These are phyloP conservation scores for Dissostichus mawsoni DNA, from an alignment of 2,113 vertebrate genomes.

Conservation along the genomic window DNA sequence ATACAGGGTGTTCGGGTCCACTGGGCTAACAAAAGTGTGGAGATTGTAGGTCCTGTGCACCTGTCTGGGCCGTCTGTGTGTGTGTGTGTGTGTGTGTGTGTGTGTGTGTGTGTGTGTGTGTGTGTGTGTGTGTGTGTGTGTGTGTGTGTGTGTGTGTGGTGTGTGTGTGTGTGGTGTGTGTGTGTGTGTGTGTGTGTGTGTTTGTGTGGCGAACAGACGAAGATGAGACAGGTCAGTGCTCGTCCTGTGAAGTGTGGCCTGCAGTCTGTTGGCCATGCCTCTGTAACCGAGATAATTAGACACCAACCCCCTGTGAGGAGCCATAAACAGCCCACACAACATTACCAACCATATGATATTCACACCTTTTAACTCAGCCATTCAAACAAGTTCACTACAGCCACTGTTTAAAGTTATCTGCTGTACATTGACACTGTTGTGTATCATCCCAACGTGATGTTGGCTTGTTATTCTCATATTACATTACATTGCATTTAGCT, in stretches of 20 bases:
- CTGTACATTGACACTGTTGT: background rate
- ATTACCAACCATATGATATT: constrained; percentile 61
- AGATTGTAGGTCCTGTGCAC: no score
- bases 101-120: no score
- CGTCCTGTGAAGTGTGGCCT: constrained; percentile 69
- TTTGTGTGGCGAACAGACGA: constrained; percentile 65
- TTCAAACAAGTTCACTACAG: constrained; percentile 33
- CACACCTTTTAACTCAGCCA: constrained; percentile 14
- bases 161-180: background rate
- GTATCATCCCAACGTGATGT: background rate
- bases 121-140: no score
- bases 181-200: background rate
- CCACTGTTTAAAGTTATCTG: constrained; percentile 10
- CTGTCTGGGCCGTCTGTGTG: no score
- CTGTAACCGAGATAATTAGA: constrained; percentile 81
- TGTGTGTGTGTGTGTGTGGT: no score
- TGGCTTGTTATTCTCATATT: background rate
- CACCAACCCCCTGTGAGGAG: constrained; percentile 72
- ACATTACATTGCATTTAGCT: no score
- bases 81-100: no score
- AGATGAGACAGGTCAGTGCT: constrained; percentile 76
- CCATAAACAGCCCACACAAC: constrained; percentile 71
- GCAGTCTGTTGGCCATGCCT: constrained; percentile 82
- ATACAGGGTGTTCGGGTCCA: no score
- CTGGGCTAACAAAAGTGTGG: no score